phyloP scores from a whole-genome alignment of 1,140 invertebrate genomes.

The Nasonia giraulti region DNA sequence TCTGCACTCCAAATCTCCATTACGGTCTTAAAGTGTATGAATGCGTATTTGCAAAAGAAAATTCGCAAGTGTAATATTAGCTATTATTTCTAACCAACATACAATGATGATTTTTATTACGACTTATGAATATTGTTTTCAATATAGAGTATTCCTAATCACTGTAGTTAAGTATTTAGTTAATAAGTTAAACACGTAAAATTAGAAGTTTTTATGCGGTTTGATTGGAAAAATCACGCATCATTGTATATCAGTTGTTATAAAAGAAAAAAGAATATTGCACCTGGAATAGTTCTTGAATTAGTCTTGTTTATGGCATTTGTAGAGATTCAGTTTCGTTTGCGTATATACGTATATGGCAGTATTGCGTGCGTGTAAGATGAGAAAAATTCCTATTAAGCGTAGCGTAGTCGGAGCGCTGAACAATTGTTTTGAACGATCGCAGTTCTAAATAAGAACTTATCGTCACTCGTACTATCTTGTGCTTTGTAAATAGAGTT shows the following conservation, averaged over 20 bases:
- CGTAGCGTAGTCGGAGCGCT: constrained; percentile 29
- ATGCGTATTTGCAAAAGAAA: constrained; percentile 48
- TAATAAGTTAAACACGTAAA: background rate
- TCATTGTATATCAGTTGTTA: constrained; percentile 28
- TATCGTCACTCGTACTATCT: constrained; percentile 30
- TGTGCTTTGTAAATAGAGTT: constrained; percentile 42
- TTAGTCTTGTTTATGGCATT: constrained; percentile 47
- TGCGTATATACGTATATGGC: constrained; percentile 51
- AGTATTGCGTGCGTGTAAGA: constrained; percentile 48
- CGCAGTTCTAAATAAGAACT: constrained; percentile 24
- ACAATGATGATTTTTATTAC: background rate
- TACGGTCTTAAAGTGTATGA: constrained; percentile 33
- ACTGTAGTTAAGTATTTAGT: background rate
- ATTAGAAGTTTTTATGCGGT: background rate
- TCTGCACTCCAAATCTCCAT: constrained; percentile 27
- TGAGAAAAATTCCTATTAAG: constrained; percentile 42
- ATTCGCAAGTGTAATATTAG: constrained; percentile 52
- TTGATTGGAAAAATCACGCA: background rate
- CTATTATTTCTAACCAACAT: constrained; percentile 32
- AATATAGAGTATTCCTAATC: background rate
- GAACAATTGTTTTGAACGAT: constrained; percentile 41
- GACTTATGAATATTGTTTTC: background rate
- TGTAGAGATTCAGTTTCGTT: constrained; percentile 2
- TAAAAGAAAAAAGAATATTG: constrained; percentile 47
- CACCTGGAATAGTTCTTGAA: constrained; percentile 33